These are phyloP conservation scores for Dryobates pubescens DNA, from an alignment of 2,797 vertebrate genomes.

Conservation along the genomic window DNA sequence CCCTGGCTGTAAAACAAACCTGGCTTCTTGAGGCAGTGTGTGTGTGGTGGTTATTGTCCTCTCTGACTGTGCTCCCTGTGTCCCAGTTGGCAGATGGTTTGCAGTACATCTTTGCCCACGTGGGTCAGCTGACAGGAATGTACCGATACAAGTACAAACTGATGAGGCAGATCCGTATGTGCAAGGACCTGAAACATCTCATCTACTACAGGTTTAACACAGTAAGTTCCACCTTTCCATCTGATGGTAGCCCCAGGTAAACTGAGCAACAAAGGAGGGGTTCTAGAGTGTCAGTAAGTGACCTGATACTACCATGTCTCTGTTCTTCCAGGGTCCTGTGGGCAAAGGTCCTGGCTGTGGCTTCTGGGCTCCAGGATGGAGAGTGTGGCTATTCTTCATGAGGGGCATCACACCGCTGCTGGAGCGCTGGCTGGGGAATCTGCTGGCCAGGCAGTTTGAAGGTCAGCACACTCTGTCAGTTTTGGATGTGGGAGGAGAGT, in stretches of 20 bases:
- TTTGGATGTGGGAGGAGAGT: neutral
- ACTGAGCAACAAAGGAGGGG: too few species aligned
- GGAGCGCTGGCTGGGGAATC: conserved; percentile 98
- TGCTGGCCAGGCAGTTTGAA: conserved; percentile 98
- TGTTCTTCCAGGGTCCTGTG: conserved; percentile 88
- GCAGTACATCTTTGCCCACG: conserved; percentile 99
- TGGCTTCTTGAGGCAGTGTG: neutral
- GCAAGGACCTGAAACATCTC: conserved; percentile 99
- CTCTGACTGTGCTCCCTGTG: neutral
- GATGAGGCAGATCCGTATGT: conserved; percentile 99
- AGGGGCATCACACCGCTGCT: conserved; percentile 96
- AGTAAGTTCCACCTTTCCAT: conserved; percentile 74
- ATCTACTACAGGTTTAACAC: conserved; percentile 99
- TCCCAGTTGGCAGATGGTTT: conserved; percentile 92
- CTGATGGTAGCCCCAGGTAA: rapidly evolving
- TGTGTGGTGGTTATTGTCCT: neutral
- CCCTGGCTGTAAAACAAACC: neutral
- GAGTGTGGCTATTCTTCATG: conserved; percentile 99
- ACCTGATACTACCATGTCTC: neutral
- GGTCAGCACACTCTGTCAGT: conserved; percentile 77
- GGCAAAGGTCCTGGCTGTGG: conserved; percentile 99
- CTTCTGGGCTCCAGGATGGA: conserved; percentile 98
- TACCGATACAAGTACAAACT: conserved; percentile 99
- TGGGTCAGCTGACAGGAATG: conserved; percentile 98
- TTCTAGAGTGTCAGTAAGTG: neutral